Conservation (phyloP, 2,113 vertebrate genomes). For the Delphinapterus leucas region DNA sequence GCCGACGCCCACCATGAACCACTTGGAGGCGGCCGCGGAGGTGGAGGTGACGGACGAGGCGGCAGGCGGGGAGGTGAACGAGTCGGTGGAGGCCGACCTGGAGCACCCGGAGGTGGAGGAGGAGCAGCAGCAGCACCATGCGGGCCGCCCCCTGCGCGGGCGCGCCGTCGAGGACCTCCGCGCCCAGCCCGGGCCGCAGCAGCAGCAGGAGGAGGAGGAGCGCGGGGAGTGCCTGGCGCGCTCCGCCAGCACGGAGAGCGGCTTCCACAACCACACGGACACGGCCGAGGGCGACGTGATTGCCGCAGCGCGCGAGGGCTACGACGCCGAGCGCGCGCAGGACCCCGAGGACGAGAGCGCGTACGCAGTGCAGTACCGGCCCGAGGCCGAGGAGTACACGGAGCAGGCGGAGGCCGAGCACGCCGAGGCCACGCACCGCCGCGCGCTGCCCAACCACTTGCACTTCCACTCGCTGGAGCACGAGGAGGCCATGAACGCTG, state of each 20-base stretch:
- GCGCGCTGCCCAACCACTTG: slow-evolving; percentile 83
- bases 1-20: slow-evolving; percentile 87
- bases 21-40: slow-evolving; percentile 84
- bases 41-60: slow-evolving; percentile 84
- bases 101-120: slow-evolving; percentile 83
- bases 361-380: slow-evolving; percentile 86
- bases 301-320: slow-evolving; percentile 80
- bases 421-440: slow-evolving; percentile 81
- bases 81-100: slow-evolving; percentile 89
- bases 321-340: slow-evolving; percentile 80
- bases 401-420: slow-evolving; percentile 94
- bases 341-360: slow-evolving; percentile 87
- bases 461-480: slow-evolving; percentile 87
- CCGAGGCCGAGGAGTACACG: slow-evolving; percentile 93
- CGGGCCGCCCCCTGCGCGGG: slow-evolving; percentile 50
- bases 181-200: slow-evolving; percentile 61
- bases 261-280: slow-evolving; percentile 96
- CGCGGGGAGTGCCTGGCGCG: slow-evolving; percentile 86
- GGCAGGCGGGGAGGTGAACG: slow-evolving; percentile 83
- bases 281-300: slow-evolving; percentile 93
- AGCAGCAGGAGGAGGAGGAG: slow-evolving; percentile 84
- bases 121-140: slow-evolving; percentile 76
- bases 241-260: slow-evolving; percentile 95
- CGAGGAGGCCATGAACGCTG: slow-evolving; percentile 87
- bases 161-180: slow-evolving; percentile 76